Evolutionary conservation across 2,797 vertebrate species (phyloP), one percentile per base, ranked within the genome.

Genomic region (Microtus californicus): DNA sequence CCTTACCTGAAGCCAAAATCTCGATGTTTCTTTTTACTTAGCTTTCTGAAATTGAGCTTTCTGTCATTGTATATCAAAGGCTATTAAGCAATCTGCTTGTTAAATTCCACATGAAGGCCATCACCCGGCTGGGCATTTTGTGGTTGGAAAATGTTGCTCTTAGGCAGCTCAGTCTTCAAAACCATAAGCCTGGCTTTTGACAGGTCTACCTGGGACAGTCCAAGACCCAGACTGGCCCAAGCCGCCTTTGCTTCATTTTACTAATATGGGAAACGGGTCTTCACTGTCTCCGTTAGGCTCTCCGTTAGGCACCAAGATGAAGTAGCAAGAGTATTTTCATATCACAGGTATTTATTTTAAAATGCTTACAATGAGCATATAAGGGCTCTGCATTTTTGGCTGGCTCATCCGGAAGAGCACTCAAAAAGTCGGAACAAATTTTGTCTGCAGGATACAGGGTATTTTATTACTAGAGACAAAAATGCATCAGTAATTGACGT

Each of bases 381-480:
- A 71, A 82, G 15, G 78, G 77, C 65, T 94, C 94, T 86, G 67
- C 73, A 65, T 94, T 65, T 94, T 90, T 87, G 94, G 83, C 56
- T 73, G n/a, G 82, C 87, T 2, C 4, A 54, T 0, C 83, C 21
- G 3, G 76, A 87, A 37, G 94, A 81, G 29, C 63, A 87, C 17
- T 94, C 87, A 85, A 96, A 94, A 79, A 91, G 12, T 51, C 6
- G 56, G 69, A 67, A 89, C 11, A 19, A 13, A 45, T 80, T 97
- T 63, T 89, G 95, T 89, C 94, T 88, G 76, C 12, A 93, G 87
- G 95, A 27, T 14, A 40, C 0, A 34, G 67, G 37, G 71, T 9
- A 95, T 87, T 97, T 97, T 93, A 85, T 90, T 95, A 40, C 2
- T 79, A 78, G 61, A 97, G 88, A 78, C 71, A 59, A 54, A 83